Base-by-base conservation (phyloP, 37 sponge, comb jelly and placozoan genomes). In the Haliclona indistincta region DNA sequence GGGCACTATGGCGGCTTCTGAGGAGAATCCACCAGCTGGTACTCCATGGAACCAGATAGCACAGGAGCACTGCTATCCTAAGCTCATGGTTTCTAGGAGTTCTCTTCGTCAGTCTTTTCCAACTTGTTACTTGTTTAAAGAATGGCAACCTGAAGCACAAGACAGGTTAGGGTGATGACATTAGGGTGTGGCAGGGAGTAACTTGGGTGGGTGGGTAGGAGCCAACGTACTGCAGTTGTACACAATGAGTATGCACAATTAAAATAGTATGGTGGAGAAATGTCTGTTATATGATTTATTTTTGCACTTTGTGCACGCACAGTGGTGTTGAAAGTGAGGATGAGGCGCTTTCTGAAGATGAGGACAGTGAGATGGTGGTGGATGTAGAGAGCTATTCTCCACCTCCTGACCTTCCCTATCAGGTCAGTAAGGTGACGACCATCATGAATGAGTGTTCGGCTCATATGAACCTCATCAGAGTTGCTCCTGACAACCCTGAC, bases 401-500 rank as follows among this genome's bases (percentile, higher is more conserved):
- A 32, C 17, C 32, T 2, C 54, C 71, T 1, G 28, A n/a, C 20
- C 72, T 78, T 13, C 86, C 86, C 17, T 76, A 64, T 26, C 43
- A 79, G 33, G 70, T 69, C 4, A 30, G 28, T 20, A 79, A 91
- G 55, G 92, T 91, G 69, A 35, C 63, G 15, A 69, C 64, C 32
- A 81, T 86, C 20, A 91, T 91, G 92, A 38, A 86, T 45, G 92
- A 91, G 63, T 91, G 92, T 47, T 73, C 73, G 23, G 78, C 77
- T 6, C 83, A 91, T 40, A 54, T 91, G 58, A 91, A 86, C 69
- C 69, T 91, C 54, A 84, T 91, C 8, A 72, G 67, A 29, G 35
- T 81, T 30, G 77, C 83, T 7, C 49, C 70, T 13, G 71, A 76
- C 43, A 75, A 76, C 37, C 66, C 55, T 52, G 78, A 71, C 44